Conservation (phyloP, 1,140 invertebrate species). For the Drosophila yakuba region DNA sequence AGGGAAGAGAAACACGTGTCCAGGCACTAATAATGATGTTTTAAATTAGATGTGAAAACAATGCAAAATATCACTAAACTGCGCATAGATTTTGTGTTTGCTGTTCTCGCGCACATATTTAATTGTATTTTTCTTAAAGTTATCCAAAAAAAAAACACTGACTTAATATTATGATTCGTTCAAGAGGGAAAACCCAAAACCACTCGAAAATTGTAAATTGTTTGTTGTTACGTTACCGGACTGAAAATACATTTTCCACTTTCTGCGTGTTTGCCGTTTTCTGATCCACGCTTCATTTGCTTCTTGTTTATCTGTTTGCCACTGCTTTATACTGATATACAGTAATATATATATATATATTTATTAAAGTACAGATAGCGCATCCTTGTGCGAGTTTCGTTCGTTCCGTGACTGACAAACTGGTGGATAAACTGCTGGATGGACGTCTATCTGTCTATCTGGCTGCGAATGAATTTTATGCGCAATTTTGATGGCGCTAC, state of each 20-base stretch:
- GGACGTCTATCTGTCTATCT: slow-evolving; percentile 3
- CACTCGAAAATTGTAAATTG: not conserved
- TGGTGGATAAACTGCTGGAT: slow-evolving; percentile 29
- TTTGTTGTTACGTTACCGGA: not conserved
- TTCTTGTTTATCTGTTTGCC: slow-evolving; percentile 26
- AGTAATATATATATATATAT: not conserved
- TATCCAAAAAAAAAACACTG: too few relatives aligned
- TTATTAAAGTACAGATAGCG: not conserved
- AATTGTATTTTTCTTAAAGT: too few relatives aligned
- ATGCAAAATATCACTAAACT: too few relatives aligned
- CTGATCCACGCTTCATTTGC: slow-evolving; percentile 24
- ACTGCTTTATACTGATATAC: not conserved
- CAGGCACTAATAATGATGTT: not conserved
- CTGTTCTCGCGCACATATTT: too few relatives aligned
- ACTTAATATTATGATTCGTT: not conserved
- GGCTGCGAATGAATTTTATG: slow-evolving; percentile 42
- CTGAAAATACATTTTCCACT: slow-evolving; percentile 4
- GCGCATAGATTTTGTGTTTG: too few relatives aligned
- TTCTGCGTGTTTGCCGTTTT: slow-evolving; percentile 4
- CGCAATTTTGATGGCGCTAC: slow-evolving; percentile 61
- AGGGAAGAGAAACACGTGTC: not conserved
- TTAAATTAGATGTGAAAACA: not conserved
- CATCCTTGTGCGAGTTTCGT: not conserved
- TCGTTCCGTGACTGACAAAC: slow-evolving; percentile 23
- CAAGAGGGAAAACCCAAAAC: not conserved